phyloP scores from a whole-genome alignment of 2,888 invertebrate genomes.

The Cabera pusaria region DNA sequence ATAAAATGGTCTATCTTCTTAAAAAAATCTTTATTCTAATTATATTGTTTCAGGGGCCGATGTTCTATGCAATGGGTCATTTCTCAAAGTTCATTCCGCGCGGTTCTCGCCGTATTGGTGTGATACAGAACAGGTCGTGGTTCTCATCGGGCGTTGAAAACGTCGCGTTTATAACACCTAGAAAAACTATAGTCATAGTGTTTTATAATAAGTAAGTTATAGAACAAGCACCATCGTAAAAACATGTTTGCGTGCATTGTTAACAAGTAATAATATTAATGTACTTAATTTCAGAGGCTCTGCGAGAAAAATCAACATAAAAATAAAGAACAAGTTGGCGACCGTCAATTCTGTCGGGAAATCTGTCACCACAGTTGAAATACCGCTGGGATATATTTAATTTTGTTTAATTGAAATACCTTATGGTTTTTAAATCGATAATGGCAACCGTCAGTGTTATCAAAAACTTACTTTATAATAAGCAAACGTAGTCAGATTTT shows the following conservation, averaged over 20 bases:
- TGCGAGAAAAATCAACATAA: constrained; percentile 32
- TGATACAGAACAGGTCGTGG: constrained; percentile 26
- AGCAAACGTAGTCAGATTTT: no score
- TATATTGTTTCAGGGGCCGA: constrained; percentile 88
- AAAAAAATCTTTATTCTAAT: no score
- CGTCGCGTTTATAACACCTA: constrained; percentile 56
- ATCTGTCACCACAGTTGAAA: constrained; percentile 48
- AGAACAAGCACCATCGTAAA: background rate
- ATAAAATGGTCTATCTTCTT: no score
- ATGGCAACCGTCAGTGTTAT: no score
- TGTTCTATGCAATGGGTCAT: constrained; percentile 94
- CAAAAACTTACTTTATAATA: no score
- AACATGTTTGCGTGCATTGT: background rate
- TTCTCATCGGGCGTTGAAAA: constrained; percentile 33
- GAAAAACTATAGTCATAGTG: constrained; percentile 54
- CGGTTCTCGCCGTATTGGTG: constrained; percentile 71
- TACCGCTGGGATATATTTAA: constrained; percentile 21
- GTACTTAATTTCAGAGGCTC: constrained; percentile 27
- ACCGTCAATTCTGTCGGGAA: constrained; percentile 33
- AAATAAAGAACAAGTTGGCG: constrained; percentile 28
- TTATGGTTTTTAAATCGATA: background rate
- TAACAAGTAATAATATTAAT: background rate
- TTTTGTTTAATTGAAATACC: background rate
- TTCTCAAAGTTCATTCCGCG: constrained; percentile 88
- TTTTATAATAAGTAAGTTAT: constrained; percentile 61